Percentiles rank a stretch among this genome's conserved stretches.
These are phyloP conservation scores for Amphipoea lucens DNA, from an alignment of 2,888 invertebrate genomes.

Conservation along the genomic window DNA sequence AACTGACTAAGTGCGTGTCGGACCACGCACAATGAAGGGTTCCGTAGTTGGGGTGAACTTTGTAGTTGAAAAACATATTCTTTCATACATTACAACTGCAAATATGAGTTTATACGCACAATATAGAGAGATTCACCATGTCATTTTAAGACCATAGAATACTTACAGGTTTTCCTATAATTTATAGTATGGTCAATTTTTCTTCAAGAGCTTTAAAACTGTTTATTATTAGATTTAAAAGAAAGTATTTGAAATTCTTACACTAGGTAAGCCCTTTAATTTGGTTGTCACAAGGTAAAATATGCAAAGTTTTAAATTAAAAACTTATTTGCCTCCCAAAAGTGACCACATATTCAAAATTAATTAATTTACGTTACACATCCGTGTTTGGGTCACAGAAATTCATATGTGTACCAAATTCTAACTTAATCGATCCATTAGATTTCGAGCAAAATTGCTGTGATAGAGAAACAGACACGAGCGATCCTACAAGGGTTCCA, in stretches of 20 bases:
- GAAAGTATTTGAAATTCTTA: not conserved
- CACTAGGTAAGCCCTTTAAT: not conserved
- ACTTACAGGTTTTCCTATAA: not conserved
- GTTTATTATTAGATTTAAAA: not conserved
- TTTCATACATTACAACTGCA: not conserved
- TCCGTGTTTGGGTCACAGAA: not conserved
- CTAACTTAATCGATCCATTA: not conserved
- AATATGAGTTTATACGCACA: not conserved
- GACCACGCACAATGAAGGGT: not conserved
- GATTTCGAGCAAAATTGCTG: not conserved
- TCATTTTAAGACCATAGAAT: not conserved
- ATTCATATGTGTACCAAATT: not conserved
- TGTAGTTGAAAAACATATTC: not conserved
- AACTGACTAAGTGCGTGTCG: not conserved
- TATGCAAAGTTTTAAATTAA: not conserved
- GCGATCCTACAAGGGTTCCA: not conserved
- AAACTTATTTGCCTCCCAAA: not conserved
- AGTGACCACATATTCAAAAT: not conserved
- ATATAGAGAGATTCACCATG: not conserved
- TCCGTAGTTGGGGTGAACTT: not conserved
- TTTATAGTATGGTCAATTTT: not conserved
- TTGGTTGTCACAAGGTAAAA: not conserved
- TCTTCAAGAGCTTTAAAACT: not conserved
- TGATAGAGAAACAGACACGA: not conserved
- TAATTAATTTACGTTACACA: not conserved